Percentiles rank a stretch among this genome's conserved stretches.
These are phyloP conservation scores for Poeciliopsis gracilis DNA, from an alignment of 2,797 vertebrate species.

Conservation along the genomic window DNA sequence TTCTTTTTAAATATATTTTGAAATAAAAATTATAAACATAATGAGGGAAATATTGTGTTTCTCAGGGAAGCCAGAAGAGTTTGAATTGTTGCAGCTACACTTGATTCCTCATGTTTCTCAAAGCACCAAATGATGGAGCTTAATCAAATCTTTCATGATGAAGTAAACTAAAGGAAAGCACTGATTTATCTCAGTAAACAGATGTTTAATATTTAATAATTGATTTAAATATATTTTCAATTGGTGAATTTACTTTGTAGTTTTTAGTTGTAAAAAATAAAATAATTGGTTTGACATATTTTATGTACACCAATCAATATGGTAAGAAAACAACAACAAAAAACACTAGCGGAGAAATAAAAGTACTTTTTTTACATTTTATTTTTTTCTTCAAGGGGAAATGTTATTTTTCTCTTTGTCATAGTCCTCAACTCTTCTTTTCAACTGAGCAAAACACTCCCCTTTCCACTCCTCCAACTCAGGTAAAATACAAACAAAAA, in stretches of 20 bases:
- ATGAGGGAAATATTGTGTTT: neutral
- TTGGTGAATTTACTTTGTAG: neutral
- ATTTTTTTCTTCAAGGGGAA: conserved; percentile 76
- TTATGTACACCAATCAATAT: neutral
- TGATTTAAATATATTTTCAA: neutral
- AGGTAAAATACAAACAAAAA: conserved; percentile 77
- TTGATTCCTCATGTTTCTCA: neutral
- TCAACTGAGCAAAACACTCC: conserved; percentile 64
- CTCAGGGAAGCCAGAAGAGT: neutral
- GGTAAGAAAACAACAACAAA: neutral
- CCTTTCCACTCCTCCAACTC: conserved; percentile 70
- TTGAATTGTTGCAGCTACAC: neutral
- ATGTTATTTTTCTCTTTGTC: conserved; percentile 81
- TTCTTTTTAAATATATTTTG: neutral
- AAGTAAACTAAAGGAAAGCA: neutral
- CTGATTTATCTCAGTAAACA: neutral
- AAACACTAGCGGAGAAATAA: conserved; percentile 46
- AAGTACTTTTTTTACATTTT: conserved; percentile 55
- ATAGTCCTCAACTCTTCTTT: conserved; percentile 76
- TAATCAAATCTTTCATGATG: neutral
- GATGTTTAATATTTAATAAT: neutral
- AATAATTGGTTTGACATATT: neutral
- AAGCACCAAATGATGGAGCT: neutral
- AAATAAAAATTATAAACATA: neutral
- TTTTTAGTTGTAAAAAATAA: neutral